Base-by-base conservation (phyloP, 2,113 vertebrate species). In the Crypturellus undulatus region DNA sequence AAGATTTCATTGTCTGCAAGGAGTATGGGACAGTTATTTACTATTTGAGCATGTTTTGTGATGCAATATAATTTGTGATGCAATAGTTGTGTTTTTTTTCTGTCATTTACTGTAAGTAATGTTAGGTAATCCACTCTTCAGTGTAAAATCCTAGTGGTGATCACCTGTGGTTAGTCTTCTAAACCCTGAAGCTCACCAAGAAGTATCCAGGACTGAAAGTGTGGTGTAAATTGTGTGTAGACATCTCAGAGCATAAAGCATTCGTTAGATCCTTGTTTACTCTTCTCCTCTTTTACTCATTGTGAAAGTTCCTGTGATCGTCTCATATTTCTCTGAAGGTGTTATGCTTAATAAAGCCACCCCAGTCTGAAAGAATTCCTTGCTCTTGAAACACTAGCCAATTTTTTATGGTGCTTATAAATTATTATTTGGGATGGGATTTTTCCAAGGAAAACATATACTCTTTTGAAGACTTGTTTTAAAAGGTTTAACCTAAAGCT, bases 301-400 rank as follows among this genome's bases (percentile, higher is more conserved):
- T 83, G 63, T 32, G 17, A 45, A 47, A 81, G 36, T 30, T 78
- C 26, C 26, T 65, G n/a, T 64, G 32, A 76, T 59, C 4, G 26
- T 15, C 4, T 40, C 11, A 19, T 75, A 38, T 32, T 36, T 6
- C 15, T 32, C 16, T 42, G 49, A 88, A 92, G 62, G n/a, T 42
- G 30, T 28, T 71, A 64, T 73, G 10, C 68, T 76, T 75, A 56
- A 21, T 28, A 82, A 38, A 77, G 3, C 56, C 34, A 30, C 59
- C 38, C 34, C 67, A 56, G 59, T 51, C 83, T 67, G 12, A 60
- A 86, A 83, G 25, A 81, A 28, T 56, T 32, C 4, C 12, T 65
- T 80, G 34, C 28, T 87, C 89, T 91, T 71, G 56, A 95, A 87
- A 90, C 60, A 87, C 77, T 89, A 86, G 56, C 36, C n/a, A 54